phyloP scores from a whole-genome alignment of 2,888 invertebrate genomes.

The Anagyrus pseudococci region DNA sequence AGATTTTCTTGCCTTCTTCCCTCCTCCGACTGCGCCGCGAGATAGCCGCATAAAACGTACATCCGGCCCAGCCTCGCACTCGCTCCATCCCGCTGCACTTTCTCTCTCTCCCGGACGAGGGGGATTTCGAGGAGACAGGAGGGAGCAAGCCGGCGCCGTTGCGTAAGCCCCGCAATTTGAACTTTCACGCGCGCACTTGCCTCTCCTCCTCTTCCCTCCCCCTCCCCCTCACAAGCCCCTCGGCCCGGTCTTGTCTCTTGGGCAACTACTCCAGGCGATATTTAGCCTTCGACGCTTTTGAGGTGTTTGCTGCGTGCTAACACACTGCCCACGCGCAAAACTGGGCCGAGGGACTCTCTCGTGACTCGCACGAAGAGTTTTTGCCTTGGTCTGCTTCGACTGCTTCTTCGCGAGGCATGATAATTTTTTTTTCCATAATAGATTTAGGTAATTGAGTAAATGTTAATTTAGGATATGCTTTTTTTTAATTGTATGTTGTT shows the following conservation, averaged over 20 bases:
- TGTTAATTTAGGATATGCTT: background rate
- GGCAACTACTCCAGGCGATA: background rate
- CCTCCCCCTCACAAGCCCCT: no score
- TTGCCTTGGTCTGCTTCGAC: background rate
- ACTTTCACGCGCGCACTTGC: conserved; percentile 51
- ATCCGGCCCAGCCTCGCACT: background rate
- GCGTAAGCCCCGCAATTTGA: conserved; percentile 47
- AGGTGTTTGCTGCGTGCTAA: no score
- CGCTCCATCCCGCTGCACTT: conserved; percentile 7
- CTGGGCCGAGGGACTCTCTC: background rate
- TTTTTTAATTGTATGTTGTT: background rate
- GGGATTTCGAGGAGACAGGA: background rate
- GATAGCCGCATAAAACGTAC: background rate
- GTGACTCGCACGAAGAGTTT: background rate
- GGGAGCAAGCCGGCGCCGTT: conserved; percentile 33
- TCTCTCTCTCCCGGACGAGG: conserved; percentile 18
- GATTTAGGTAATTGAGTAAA: background rate
- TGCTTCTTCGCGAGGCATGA: background rate
- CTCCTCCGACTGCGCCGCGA: background rate
- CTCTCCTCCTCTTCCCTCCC: background rate
- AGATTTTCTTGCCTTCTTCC: background rate
- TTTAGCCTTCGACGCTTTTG: no score
- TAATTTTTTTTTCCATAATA: background rate
- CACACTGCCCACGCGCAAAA: no score
- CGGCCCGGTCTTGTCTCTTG: no score